Evolutionary conservation across 2,888 invertebrate species (phyloP), one percentile per base, ranked within the genome.

Genomic region (Hypolimnas misippus): DNA sequence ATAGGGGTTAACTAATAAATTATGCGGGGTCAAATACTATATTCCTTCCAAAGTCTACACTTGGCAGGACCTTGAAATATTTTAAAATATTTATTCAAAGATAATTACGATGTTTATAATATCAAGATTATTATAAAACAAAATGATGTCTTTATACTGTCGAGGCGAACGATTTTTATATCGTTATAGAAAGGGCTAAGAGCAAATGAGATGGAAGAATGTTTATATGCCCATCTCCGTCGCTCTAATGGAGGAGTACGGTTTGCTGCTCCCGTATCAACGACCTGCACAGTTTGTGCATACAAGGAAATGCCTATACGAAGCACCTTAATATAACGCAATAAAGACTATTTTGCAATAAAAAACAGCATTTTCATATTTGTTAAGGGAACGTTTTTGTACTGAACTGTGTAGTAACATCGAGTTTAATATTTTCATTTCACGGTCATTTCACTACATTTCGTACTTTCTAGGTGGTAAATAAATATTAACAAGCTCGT

Each of bases 381-480:
- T 49, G 53, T 81, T 80, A 81, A 49, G 49, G 49, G 49, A 25
- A 79, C 81, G 76, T 81, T 81, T 79, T 78, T 76, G 76, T 76
- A 71, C 78, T 73, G 81, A 77, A 81, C 78, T 80, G 82, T 84
- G 38, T 53, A 81, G 85, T 82, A 84, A 82, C 79, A 79, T 76
- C 77, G 75, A 72, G 79, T 76, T 75, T 79, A 81, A 80, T 81
- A 83, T 85, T 66, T 66, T 82, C 78, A 84, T 86, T 87, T 89
- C 86, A 89, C 86, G 87, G 88, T 81, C 84, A 82, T 89, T 89
- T 87, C 83, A 83, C 86, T 86, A 87, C 79, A 80, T 86, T 87
- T 84, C 82, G 84, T 76, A 62, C 74, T 54, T 54, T 58, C 57
- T 74, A 70, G 72, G 75, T 74, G 74, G 78, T 82, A 82, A 82